Evolutionary conservation across 2,888 invertebrate species (phyloP).

Genomic region (Luffia ferchaultella): DNA sequence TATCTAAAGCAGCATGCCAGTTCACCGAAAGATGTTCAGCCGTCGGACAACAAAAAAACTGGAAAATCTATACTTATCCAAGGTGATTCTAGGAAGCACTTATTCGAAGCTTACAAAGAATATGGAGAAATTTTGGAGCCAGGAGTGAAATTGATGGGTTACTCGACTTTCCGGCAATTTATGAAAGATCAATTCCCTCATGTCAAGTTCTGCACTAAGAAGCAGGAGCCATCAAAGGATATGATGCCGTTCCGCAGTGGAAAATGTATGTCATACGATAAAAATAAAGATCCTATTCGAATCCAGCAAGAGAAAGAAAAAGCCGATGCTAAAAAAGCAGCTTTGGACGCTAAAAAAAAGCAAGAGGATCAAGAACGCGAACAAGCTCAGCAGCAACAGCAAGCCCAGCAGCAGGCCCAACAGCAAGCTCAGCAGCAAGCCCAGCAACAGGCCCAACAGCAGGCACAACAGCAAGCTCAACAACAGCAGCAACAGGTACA

Average conservation of each 20-base stretch:
- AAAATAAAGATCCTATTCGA: slow-evolving; percentile 58
- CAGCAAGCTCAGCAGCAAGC: slow-evolving; percentile 34
- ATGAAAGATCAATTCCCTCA: slow-evolving; percentile 85
- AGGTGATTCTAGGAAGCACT: slow-evolving; percentile 70
- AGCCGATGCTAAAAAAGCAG: slow-evolving; percentile 57
- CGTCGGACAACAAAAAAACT: slow-evolving; percentile 52
- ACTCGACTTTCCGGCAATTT: slow-evolving; percentile 81
- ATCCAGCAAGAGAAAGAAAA: slow-evolving; percentile 59
- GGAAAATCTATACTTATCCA: slow-evolving; percentile 59
- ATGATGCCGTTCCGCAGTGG: slow-evolving; percentile 60
- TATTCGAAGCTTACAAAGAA: slow-evolving; percentile 78
- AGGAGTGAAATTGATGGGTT: slow-evolving; percentile 79
- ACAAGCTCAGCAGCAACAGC: slow-evolving; percentile 37
- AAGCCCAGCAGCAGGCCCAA: too few relatives aligned
- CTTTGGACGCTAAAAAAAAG: slow-evolving; percentile 58
- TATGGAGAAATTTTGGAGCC: slow-evolving; percentile 76
- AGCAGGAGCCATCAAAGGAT: slow-evolving; percentile 53
- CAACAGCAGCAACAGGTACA: slow-evolving; percentile 49
- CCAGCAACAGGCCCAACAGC: slow-evolving; percentile 36
- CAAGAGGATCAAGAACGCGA: slow-evolving; percentile 55
- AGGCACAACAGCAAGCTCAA: slow-evolving; percentile 44
- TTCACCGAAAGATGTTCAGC: slow-evolving; percentile 57
- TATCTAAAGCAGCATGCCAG: slow-evolving; percentile 74
- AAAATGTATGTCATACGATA: slow-evolving; percentile 62
- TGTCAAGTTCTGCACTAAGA: slow-evolving; percentile 75